Evolutionary conservation across 2,113 vertebrate species (phyloP).

Genomic region (Limnothrissa miodon): DNA sequence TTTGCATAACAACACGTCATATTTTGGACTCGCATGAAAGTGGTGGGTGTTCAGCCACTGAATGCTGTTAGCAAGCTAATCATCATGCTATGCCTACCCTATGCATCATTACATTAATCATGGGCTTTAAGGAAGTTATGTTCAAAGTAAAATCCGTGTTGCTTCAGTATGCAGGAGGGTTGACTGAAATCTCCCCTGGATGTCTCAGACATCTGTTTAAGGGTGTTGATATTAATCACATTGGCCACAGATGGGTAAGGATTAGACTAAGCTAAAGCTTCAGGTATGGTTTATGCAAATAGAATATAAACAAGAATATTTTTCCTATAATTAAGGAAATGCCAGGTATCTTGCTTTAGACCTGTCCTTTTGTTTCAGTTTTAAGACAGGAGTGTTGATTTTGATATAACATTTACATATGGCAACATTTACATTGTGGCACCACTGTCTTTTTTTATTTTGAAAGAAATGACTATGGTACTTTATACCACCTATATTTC

Average conservation of each 20-base stretch:
- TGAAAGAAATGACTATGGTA: background rate
- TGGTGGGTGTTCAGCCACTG: background rate
- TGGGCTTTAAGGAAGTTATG: background rate
- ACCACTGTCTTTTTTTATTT: background rate
- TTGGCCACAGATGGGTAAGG: conserved; percentile 39
- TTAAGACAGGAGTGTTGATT: background rate
- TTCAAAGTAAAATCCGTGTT: background rate
- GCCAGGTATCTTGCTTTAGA: background rate
- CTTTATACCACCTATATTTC: too few species aligned
- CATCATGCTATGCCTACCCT: too few species aligned
- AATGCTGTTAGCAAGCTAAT: background rate
- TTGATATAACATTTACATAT: background rate
- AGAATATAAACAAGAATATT: background rate
- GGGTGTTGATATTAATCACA: conserved; percentile 35
- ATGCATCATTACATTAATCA: background rate
- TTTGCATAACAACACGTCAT: background rate
- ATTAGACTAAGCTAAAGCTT: conserved; percentile 28
- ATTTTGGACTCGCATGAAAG: background rate
- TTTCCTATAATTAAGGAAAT: background rate
- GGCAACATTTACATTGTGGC: background rate
- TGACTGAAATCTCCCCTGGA: conserved; percentile 18
- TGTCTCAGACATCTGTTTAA: conserved; percentile 32
- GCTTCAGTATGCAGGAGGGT: background rate
- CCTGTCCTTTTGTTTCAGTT: background rate
- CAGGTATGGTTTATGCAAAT: conserved; percentile 12